These are phyloP conservation scores for Sisyra nigra DNA, from an alignment of 2,888 invertebrate species.

Conservation along the genomic window DNA sequence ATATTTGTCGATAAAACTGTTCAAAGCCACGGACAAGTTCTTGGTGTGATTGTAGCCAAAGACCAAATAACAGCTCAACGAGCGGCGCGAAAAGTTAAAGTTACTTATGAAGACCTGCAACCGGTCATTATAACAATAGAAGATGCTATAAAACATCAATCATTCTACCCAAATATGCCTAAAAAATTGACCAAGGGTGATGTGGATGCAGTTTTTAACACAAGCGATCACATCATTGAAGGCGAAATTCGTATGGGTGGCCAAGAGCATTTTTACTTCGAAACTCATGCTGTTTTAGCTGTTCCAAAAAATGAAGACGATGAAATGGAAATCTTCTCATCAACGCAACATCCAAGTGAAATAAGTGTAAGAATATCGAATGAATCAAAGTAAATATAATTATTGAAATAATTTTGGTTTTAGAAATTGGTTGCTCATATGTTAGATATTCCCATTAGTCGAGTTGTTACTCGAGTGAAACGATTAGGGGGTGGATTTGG, in stretches of 20 bases:
- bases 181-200: conserved; percentile 47
- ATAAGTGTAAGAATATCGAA: conserved; percentile 33
- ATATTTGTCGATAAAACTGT: conserved; percentile 70
- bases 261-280: conserved; percentile 95
- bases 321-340: conserved; percentile 71
- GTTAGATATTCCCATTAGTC: conserved; percentile 54
- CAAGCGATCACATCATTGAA: conserved; percentile 55
- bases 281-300: conserved; percentile 61
- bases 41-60: conserved; percentile 67
- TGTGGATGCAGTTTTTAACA: conserved; percentile 44
- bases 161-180: conserved; percentile 46
- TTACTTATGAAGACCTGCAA: conserved; percentile 65
- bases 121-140: conserved; percentile 78
- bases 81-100: conserved; percentile 64
- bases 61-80: conserved; percentile 65
- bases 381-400: neutral
- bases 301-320: conserved; percentile 62
- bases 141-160: conserved; percentile 65
- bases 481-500: conserved; percentile 92
- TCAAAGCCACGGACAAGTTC: conserved; percentile 61
- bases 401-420: conserved; percentile 16
- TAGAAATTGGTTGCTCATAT: conserved; percentile 54
- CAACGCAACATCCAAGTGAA: conserved; percentile 73
- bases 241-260: conserved; percentile 70
- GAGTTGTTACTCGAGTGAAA: conserved; percentile 62